Conservation (phyloP, 2,797 vertebrate genomes). For the Tympanoctomys barrerae region DNA sequence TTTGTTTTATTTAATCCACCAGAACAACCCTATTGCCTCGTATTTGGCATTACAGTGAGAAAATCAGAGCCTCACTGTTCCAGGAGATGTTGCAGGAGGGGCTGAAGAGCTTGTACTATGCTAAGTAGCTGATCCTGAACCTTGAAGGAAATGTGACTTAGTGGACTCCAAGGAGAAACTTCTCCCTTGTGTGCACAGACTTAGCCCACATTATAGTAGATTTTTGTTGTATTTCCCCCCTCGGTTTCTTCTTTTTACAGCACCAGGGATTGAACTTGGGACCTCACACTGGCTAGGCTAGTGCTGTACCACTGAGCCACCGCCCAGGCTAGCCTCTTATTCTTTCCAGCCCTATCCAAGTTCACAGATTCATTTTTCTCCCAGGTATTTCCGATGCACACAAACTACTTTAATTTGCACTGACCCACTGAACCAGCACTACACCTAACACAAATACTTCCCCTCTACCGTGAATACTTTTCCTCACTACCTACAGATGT, state of each 20-base stretch:
- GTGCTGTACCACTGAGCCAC: background rate
- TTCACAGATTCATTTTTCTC: slow-evolving; percentile 31
- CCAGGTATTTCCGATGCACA: background rate
- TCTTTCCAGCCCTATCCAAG: background rate
- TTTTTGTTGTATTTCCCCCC: background rate
- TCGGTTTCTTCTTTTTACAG: background rate
- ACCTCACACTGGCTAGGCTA: background rate
- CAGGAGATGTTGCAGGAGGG: background rate
- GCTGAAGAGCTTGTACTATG: background rate
- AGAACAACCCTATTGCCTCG: accelerated
- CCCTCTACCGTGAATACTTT: background rate
- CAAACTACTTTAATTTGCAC: background rate
- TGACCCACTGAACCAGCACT: background rate
- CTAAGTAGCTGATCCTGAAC: background rate
- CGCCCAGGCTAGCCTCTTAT: background rate
- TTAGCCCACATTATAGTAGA: background rate
- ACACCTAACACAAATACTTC: background rate
- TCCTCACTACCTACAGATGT: background rate
- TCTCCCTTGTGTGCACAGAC: background rate
- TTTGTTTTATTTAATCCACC: background rate
- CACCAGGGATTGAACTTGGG: background rate
- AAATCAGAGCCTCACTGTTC: background rate
- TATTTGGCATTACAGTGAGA: background rate
- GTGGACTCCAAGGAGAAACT: background rate
- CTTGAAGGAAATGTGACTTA: background rate